Evolutionary conservation across 2,888 invertebrate species (phyloP).

Genomic region (Harmothoe impar): DNA sequence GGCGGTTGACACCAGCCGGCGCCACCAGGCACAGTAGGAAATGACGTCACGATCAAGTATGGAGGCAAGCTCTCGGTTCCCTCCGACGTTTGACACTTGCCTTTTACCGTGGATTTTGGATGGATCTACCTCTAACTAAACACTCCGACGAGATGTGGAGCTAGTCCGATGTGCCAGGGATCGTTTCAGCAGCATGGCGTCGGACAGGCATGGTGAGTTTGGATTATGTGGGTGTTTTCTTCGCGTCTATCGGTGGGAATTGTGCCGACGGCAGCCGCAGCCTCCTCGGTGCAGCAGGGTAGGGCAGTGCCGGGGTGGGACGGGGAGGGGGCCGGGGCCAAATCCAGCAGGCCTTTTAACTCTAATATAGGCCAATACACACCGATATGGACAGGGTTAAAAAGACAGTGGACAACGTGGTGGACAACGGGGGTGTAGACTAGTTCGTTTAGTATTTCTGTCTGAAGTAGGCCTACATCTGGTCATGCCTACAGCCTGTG

Average conservation of each 20-base stretch:
- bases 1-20: not conserved
- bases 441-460: no score
- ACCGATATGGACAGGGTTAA: no score
- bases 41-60: conserved; percentile 62
- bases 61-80: not conserved
- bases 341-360: no score
- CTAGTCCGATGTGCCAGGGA: conserved; percentile 38
- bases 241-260: not conserved
- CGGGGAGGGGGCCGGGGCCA: not conserved
- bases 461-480: no score
- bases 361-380: no score
- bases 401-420: no score
- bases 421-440: no score
- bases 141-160: conserved; percentile 30
- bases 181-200: conserved; percentile 52
- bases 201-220: conserved; percentile 57
- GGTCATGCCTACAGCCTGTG: no score
- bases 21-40: conserved; percentile 12
- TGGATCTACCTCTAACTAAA: not conserved
- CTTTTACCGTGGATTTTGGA: conserved; percentile 9
- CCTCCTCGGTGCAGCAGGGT: not conserved
- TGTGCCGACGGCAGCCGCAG: not conserved
- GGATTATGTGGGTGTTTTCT: not conserved
- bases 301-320: not conserved
- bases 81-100: conserved; percentile 31